Base-by-base conservation (phyloP, 2,797 vertebrate species). In the Triplophysa bombifrons region DNA sequence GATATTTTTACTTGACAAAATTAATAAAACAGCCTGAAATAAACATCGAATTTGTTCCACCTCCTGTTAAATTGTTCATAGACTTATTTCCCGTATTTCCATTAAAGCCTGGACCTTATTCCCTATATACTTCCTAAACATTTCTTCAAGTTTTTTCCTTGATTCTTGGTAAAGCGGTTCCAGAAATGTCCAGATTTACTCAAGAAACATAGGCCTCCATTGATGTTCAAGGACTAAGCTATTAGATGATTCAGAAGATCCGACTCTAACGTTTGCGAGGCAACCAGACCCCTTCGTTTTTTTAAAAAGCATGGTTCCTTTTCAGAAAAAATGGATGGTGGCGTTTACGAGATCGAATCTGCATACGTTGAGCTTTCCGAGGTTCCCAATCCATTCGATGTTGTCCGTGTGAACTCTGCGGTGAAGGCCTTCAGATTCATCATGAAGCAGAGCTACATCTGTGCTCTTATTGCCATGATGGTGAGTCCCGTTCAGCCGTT, bases 381-480 rank as follows among this genome's bases (percentile, higher is more conserved):
- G 46, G 88, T 67, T 5, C 67, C 72, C 2, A 25, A n/a, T 48
- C 34, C 38, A 25, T 63, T 73, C 22, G 55, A n/a, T 16, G 46
- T 51, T 0, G 12, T 83, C 27, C 81, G 34, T 22, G 89, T 91
- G 17, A 92, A 94, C 0, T 92, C 91, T 3, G 90, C 93, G 61
- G 93, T 95, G 20, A 88, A 94, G 17, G 94, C 94, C 4, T 96
- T 96, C 84, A 92, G 93, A 27, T 97, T 98, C 85, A 94, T 98
- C 60, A 96, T 98, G 93, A 97, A 96, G 64, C 97, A 98, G 85
- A 98, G 97, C 77, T 98, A 98, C 85, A 95, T 98, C 84, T 96
- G 95, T 41, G 97, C 97, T 76, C 93, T 98, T 51, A 95, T 97
- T 5, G 93, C 97, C 53, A 98, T 98, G 97, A 98, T 98, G 96